Evolutionary conservation across 1,140 invertebrate genomes (phyloP), one percentile per base, ranked within the genome.

Genomic region (Bombus soroeensis): DNA sequence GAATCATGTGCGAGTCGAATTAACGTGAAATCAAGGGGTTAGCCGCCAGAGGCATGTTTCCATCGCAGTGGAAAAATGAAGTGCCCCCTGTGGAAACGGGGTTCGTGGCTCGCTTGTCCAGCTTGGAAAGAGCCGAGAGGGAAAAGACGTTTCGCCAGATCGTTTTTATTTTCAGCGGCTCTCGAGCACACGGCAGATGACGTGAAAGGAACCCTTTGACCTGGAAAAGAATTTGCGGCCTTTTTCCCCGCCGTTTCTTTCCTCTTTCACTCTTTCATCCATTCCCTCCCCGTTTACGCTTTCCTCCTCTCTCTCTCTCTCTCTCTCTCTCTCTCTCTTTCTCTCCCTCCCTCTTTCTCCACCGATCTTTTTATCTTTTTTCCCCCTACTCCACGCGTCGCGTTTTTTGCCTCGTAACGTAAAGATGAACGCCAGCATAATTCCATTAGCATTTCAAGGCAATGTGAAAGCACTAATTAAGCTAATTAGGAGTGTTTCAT

Each of bases 151-250:
- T 84, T 70, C 85, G 77, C 85, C 77, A 74, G 75, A 78, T 87
- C 88, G 89, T 89, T 90, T 90, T 90, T 90, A 90, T 90, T 90
- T 88, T 84, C 82, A 87, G 66, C 89, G 73, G 89, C 68, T 66
- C 88, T 90, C 78, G 89, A 87, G 89, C 59, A 13, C 70, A 70
- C 85, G 85, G 85, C 72, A 81, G 85, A 89, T 87, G 89, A 89
- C 85, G 85, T 77, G 85, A 86, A 87, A 90, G 82, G 81, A 89
- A 83, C 73, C 72, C 85, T 90, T 87, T 89, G 89, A 89, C 89
- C 88, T 81, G 74, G 73, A 89, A 85, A 87, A 85, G 84, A 83
- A 70, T 64, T 83, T 71, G 85, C 64, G 81, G 85, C 77, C 86
- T 83, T 75, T 77, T 77, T 77, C 53, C 59, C 64, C 43, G 71